Base-by-base conservation (phyloP, 92 coral and sea anemone species). In the Isaurus tuberculatus region DNA sequence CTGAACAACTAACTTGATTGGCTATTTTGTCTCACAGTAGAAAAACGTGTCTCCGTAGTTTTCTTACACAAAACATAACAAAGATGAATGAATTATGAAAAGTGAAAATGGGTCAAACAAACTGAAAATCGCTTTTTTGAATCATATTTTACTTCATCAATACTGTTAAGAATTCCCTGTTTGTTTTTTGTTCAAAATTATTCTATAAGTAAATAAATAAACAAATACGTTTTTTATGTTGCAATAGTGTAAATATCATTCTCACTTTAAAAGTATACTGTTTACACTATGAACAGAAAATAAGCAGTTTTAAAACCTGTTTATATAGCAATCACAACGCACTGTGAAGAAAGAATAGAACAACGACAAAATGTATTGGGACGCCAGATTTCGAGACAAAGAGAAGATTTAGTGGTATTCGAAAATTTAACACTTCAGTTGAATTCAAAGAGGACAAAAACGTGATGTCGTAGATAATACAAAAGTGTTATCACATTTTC, bases 41-140 rank as follows among this genome's bases (percentile, higher is more conserved):
- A 63, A 63, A 70, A 72, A 72, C 78, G 78, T 72, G 78, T 72
- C 6, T 30, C 36, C 60, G 26, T 60, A 42, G 16, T 42, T 1
- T 0, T 23, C 10, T 7, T 4, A 72, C 61, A 72, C 60, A 72
- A 28, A 25, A 27, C 16, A 10, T 29, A 10, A 63, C 34, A 26
- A 63, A 60, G 16, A 25, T 17, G 15, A 63, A 7, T 63, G 63
- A 8, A 55, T 4, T 19, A 7, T 63, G 63, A 8, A 55, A 20
- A 55, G 63, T 40, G 46, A 40, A 37, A 40, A 7, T 13, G 46
- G 7, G 11, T 40, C 4, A 40, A 40, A 40, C 46, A 40, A 40
- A 40, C 46, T 40, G 7, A 13, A 40, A 40, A 40, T 7, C 11
- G 46, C 7, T 40, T 6, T 40, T 40, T 7, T 13, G 7, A 40